Base-by-base conservation (phyloP, 2,113 vertebrate genomes). In the Hippocampus zosterae region DNA sequence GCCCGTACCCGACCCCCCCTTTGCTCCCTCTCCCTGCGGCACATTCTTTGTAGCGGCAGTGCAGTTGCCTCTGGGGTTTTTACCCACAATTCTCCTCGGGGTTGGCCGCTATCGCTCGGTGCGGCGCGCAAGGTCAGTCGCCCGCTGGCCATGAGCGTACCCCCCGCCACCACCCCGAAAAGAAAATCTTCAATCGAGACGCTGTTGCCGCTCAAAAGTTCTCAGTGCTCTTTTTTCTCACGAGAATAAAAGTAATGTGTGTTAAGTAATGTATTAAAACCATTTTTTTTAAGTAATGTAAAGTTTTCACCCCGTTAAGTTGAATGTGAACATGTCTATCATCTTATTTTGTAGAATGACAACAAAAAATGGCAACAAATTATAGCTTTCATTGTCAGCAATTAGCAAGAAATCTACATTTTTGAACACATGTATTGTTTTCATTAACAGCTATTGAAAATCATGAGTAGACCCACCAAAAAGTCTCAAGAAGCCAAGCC, bases 81-180 rank as follows among this genome's bases (percentile, higher is more conserved):
- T 33, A 77, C 81, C 80, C 82, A 70, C 74, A 78, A 74, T 80
- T 81, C 81, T 81, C 84, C 81, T 76, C 27, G 0, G 56, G 75
- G 76, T 65, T 1, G 27, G n/a, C 57, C 29, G 66, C 67, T 76
- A 72, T 73, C 74, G 75, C 74, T 68, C 60, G 71, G 73, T 76
- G 68, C 75, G 25, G 52, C 63, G 75, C 70, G 56, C 56, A 82
- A 74, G 84, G 84, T 89, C 84, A 86, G 78, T 19, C 33, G 41
- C 76, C 87, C 83, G 69, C 69, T 68, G 66, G 84, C 79, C 72
- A 85, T 71, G 76, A 60, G 18, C 65, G 68, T n/a, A 53, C 61
- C 73, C 56, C 42, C n/a, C n/a, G 11, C 55, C n/a, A 19, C 73
- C 52, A 29, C 21, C n/a, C 55, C 53, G 9, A 44, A 44, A 10